phyloP scores from a whole-genome alignment of 1,140 invertebrate genomes.

The Laodelphax striatellus region DNA sequence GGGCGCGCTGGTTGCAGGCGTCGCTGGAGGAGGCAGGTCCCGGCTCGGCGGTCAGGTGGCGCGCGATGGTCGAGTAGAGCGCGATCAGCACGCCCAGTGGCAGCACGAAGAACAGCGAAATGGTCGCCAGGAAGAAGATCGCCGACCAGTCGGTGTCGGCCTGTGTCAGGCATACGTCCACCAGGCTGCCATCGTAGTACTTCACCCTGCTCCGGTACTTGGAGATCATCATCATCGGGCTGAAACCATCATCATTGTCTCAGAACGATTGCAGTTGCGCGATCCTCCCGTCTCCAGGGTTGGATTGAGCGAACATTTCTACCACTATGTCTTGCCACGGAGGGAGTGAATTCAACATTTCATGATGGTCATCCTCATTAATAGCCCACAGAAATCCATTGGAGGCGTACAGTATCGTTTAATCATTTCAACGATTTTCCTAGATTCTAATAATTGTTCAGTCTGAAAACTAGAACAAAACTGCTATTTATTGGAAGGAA shows the following conservation, averaged over 20 bases:
- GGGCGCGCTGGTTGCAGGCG: slow-evolving; percentile 37
- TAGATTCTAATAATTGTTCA: too few relatives aligned
- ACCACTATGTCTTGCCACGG: too few relatives aligned
- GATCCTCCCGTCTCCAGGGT: too few relatives aligned
- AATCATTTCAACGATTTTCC: too few relatives aligned
- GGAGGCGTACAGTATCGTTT: too few relatives aligned
- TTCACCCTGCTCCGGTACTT: slow-evolving; percentile 40
- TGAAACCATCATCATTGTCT: slow-evolving; percentile 25
- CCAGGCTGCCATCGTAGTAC: slow-evolving; percentile 36
- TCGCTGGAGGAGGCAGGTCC: slow-evolving; percentile 46
- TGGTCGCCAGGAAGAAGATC: slow-evolving; percentile 58
- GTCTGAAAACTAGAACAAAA: too few relatives aligned
- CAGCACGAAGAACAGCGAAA: slow-evolving; percentile 61
- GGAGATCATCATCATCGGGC: slow-evolving; percentile 50
- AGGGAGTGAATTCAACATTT: too few relatives aligned
- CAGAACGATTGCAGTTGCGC: neutral
- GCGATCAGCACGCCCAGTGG: slow-evolving; percentile 61
- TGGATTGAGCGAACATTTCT: too few relatives aligned
- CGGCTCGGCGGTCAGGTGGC: slow-evolving; percentile 52
- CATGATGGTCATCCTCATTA: too few relatives aligned
- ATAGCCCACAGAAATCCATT: too few relatives aligned
- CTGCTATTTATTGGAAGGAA: too few relatives aligned
- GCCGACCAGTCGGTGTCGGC: slow-evolving; percentile 52
- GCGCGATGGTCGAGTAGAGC: slow-evolving; percentile 64
- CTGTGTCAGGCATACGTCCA: slow-evolving; percentile 47